phyloP scores from a whole-genome alignment of 2,113 vertebrate species.

The Pachycephala philippinensis region DNA sequence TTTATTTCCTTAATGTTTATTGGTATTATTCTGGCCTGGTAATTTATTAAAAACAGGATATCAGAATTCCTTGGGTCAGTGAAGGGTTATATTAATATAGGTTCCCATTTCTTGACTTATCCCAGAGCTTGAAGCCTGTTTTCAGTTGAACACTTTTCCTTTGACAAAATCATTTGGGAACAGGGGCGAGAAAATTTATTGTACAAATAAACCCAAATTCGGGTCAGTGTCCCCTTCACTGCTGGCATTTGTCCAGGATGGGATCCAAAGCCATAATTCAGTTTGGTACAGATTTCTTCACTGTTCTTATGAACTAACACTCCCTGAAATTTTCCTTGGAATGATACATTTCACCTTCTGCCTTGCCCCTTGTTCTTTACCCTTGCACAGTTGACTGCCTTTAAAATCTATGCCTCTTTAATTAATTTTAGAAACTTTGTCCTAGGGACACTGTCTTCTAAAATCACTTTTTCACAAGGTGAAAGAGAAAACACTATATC shows the following conservation, averaged over 20 bases:
- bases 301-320: not conserved
- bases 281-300: not conserved
- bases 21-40: not conserved
- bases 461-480: slow-evolving; percentile 1
- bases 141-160: not conserved
- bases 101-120: not conserved
- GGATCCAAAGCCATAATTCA: not conserved
- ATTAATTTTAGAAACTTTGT: slow-evolving; percentile 21
- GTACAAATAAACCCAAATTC: slow-evolving; percentile 1
- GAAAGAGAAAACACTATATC: not conserved
- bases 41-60: not conserved
- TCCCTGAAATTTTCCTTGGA: slow-evolving; percentile 1
- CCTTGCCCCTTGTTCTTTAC: not conserved
- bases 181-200: not conserved
- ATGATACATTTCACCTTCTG: slow-evolving; percentile 7
- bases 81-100: not conserved
- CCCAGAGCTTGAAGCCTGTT: not conserved
- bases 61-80: not conserved
- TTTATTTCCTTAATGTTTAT: not conserved
- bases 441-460: not conserved
- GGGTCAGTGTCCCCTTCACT: slow-evolving; percentile 17
- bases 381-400: not conserved
- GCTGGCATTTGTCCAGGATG: not conserved
- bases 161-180: not conserved
- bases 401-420: slow-evolving; percentile 8